Evolutionary conservation across 1,140 invertebrate genomes (phyloP).

Genomic region (Diorhabda carinulata): DNA sequence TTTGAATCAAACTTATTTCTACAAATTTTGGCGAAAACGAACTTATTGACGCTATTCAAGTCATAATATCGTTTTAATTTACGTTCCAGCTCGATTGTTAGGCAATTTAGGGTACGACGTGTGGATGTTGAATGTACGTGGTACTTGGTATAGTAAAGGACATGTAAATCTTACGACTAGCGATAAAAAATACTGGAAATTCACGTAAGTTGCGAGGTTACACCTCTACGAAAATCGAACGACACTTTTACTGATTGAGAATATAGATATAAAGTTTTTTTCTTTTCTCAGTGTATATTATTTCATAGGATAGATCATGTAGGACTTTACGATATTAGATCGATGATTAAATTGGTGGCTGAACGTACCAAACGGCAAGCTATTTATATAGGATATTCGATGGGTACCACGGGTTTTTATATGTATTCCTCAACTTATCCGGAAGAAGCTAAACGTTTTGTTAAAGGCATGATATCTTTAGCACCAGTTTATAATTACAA

Average conservation of each 20-base stretch:
- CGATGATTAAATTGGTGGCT: slow-evolving; percentile 2
- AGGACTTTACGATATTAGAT: slow-evolving; percentile 17
- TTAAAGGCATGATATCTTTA: slow-evolving; percentile 11
- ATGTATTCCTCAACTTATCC: slow-evolving; percentile 17
- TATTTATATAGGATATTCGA: slow-evolving; percentile 23
- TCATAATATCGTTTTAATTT: no score
- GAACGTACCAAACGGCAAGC: slow-evolving; percentile 7
- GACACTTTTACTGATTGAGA: not conserved
- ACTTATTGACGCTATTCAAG: no score
- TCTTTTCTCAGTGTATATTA: not conserved
- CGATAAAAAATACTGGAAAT: slow-evolving; percentile 17
- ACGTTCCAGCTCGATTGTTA: slow-evolving; percentile 18
- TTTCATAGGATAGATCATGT: slow-evolving; percentile 18
- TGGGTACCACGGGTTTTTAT: slow-evolving; percentile 16
- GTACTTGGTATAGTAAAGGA: slow-evolving; percentile 17
- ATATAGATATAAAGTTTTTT: not conserved
- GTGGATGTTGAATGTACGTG: slow-evolving; percentile 20
- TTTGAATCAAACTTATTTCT: no score
- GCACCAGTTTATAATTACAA: slow-evolving; percentile 15
- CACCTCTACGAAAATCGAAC: not conserved
- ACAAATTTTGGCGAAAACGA: no score
- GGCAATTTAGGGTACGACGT: slow-evolving; percentile 21
- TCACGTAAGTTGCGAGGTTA: slow-evolving; percentile 5
- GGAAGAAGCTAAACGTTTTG: slow-evolving; percentile 9
- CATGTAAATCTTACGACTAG: slow-evolving; percentile 11